phyloP scores from a whole-genome alignment of 2,797 vertebrate genomes.

The Heteromormyrus szaboi region DNA sequence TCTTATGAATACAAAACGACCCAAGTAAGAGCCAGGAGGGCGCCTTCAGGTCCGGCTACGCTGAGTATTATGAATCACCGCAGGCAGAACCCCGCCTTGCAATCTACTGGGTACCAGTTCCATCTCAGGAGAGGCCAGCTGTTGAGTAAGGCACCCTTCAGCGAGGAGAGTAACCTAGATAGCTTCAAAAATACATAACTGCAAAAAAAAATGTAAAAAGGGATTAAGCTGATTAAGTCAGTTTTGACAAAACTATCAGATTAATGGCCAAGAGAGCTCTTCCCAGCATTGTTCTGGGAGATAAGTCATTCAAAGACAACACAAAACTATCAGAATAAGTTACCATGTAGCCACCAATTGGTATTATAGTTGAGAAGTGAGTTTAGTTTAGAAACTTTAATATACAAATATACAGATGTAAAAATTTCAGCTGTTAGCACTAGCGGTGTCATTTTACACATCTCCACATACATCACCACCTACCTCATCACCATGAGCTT shows the following conservation, averaged over 20 bases:
- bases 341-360: not conserved
- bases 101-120: not conserved
- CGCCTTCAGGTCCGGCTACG: not conserved
- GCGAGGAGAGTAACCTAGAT: not conserved
- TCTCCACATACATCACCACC: not conserved
- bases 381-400: constrained; percentile 3
- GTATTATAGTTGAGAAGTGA: not conserved
- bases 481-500: not conserved
- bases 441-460: not conserved
- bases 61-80: not conserved
- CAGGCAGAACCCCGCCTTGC: not conserved
- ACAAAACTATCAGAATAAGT: not conserved
- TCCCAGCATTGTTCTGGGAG: not conserved
- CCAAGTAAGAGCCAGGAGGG: not conserved
- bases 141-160: not conserved
- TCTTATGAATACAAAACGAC: not conserved
- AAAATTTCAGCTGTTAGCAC: not conserved
- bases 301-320: not conserved
- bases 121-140: not conserved
- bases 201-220: not conserved
- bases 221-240: constrained; percentile 1
- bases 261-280: not conserved
- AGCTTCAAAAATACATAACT: not conserved
- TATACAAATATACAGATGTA: not conserved
- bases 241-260: not conserved